Conservation (phyloP, 2,113 vertebrate genomes). For the Gambusia holbrooki region DNA sequence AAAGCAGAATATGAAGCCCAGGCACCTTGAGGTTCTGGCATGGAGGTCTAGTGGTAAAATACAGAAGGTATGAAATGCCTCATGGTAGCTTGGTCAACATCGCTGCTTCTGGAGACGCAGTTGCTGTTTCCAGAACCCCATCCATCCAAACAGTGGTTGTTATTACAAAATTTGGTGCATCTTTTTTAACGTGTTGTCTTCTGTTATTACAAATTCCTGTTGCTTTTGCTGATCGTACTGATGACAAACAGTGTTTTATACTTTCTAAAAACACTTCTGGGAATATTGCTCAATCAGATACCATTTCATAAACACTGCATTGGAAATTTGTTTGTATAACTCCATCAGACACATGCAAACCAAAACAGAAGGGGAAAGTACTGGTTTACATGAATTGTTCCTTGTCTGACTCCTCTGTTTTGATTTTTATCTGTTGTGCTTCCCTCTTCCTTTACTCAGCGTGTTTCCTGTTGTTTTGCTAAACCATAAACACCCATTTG, state of each 20-base stretch:
- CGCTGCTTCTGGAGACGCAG: neutral
- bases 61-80: conserved; percentile 50
- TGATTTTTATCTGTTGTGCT: neutral
- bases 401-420: neutral
- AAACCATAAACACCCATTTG: neutral
- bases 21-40: conserved; percentile 52
- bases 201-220: neutral
- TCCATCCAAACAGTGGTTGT: neutral
- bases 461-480: neutral
- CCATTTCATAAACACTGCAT: neutral
- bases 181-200: neutral
- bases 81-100: conserved; percentile 28
- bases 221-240: neutral
- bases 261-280: neutral
- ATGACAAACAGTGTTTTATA: neutral
- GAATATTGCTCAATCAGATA: neutral
- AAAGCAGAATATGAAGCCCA: conserved; percentile 33
- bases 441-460: neutral
- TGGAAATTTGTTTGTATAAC: neutral
- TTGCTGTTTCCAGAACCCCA: conserved; percentile 2
- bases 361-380: neutral
- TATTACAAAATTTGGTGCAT: neutral
- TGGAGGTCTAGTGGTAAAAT: conserved; percentile 16
- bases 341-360: neutral
- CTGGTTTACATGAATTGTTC: neutral